Evolutionary conservation across 2,797 vertebrate species (phyloP), one percentile per base, ranked within the genome.

Genomic region (Clarias platycephalus): DNA sequence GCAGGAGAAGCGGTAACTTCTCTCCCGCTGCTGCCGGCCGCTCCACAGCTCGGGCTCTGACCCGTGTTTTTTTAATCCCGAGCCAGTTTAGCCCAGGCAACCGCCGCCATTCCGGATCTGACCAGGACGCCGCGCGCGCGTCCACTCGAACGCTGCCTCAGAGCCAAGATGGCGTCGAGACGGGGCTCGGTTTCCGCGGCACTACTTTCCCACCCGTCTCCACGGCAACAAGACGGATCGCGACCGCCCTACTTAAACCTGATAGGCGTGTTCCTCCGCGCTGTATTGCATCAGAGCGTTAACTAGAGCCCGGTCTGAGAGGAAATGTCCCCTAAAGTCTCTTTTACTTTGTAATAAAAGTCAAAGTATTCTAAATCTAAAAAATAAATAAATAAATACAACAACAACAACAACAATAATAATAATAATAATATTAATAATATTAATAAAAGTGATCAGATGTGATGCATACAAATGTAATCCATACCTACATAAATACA

Each of bases 201-300:
- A 84, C 91, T 92, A 84, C 91, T 90, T 92, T 91, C 89, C 90
- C 92, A 89, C 93, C 92, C 92, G 95, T 96, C 95, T 92, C 96
- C 88, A 93, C 6, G 93, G 96, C 96, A 97, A 98, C 96, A 91
- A 89, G 95, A 91, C 96, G 91, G 95, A 96, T 90, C 88, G 88
- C 92, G 83, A 89, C 87, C 84, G 85, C 28, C 83, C 84, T 83
- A 67, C 66, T 66, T 76, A 82, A 62, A 62, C 5, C 22, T 66
- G 83, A 58, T 34, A 37, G 37, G 78, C 5, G 80, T 82, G 8
- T 84, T 16, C 80, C 34, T 85, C 74, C 83, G 82, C 86, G 26
- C 53, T 28, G 31, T 74, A 85, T 84, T 82, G 74, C 84, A 83
- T 86, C 85, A 86, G 81, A 72, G 76, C 2, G 80, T 83, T 58